These are phyloP conservation scores for Andrena praecox DNA, from an alignment of 2,888 invertebrate species.

Conservation along the genomic window DNA sequence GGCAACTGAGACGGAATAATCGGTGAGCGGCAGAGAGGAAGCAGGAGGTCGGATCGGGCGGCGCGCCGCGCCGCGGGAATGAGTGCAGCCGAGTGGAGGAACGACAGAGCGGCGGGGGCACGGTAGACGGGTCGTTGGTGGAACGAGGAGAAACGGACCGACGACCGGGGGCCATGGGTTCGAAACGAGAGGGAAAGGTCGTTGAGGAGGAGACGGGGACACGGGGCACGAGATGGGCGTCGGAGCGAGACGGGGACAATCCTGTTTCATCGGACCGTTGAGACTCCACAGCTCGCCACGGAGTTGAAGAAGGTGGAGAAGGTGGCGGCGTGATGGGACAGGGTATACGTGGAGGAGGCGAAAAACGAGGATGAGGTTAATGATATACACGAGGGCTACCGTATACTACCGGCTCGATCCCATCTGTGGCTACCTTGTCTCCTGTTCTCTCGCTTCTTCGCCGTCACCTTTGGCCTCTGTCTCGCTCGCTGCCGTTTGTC, in stretches of 20 bases:
- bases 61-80: conserved; percentile 42
- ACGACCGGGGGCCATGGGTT: conserved; percentile 11
- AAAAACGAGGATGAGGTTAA: conserved; percentile 83
- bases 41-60: conserved; percentile 50
- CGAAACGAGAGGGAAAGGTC: conserved; percentile 37
- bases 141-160: conserved; percentile 6
- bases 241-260: conserved; percentile 66
- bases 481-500: neutral
- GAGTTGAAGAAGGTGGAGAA: conserved; percentile 59
- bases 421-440: conserved; percentile 77
- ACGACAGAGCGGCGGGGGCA: conserved; percentile 41
- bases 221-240: conserved; percentile 18
- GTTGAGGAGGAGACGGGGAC: conserved; percentile 15
- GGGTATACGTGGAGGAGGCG: conserved; percentile 70
- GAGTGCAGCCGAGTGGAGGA: conserved; percentile 48
- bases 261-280: conserved; percentile 76
- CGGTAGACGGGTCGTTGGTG: conserved; percentile 13
- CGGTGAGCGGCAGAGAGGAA: conserved; percentile 47
- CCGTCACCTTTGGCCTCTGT: neutral
- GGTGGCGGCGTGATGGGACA: conserved; percentile 54
- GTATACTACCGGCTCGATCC: conserved; percentile 78
- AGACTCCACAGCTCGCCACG: conserved; percentile 67
- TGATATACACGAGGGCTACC: conserved; percentile 82
- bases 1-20: conserved; percentile 67
- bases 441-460: conserved; percentile 36